Conservation (phyloP, 2,113 vertebrate species). For the Sapayoa aenigma region DNA sequence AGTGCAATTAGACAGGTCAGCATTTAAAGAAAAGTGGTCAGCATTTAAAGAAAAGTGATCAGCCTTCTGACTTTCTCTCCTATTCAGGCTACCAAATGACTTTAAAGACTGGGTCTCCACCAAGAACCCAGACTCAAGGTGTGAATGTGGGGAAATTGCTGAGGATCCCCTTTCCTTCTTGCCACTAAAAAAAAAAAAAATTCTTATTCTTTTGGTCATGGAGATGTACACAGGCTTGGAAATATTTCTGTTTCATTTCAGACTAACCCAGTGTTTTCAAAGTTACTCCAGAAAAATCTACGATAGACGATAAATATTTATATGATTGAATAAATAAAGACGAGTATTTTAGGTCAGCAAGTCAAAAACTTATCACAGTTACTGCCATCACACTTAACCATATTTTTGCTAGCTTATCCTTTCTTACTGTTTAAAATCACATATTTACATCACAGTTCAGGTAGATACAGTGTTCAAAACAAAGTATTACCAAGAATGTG, state of each 20-base stretch:
- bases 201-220: not conserved
- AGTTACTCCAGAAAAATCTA: not conserved
- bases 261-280: not conserved
- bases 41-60: not conserved
- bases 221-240: not conserved
- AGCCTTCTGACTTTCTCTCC: not conserved
- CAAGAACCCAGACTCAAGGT: not conserved
- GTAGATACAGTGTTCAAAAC: not conserved
- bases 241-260: not conserved
- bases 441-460: not conserved
- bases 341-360: not conserved
- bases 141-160: not conserved
- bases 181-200: not conserved
- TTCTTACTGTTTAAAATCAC: not conserved
- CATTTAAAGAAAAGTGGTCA: not conserved
- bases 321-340: not conserved
- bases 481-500: not conserved
- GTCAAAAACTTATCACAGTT: not conserved
- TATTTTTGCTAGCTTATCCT: not conserved
- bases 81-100: not conserved
- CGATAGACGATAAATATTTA: not conserved
- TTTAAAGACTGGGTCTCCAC: not conserved
- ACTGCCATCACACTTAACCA: not conserved
- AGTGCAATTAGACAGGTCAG: not conserved
- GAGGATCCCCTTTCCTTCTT: not conserved